Evolutionary conservation across 1,140 invertebrate genomes (phyloP).

Genomic region (Venturia canescens): DNA sequence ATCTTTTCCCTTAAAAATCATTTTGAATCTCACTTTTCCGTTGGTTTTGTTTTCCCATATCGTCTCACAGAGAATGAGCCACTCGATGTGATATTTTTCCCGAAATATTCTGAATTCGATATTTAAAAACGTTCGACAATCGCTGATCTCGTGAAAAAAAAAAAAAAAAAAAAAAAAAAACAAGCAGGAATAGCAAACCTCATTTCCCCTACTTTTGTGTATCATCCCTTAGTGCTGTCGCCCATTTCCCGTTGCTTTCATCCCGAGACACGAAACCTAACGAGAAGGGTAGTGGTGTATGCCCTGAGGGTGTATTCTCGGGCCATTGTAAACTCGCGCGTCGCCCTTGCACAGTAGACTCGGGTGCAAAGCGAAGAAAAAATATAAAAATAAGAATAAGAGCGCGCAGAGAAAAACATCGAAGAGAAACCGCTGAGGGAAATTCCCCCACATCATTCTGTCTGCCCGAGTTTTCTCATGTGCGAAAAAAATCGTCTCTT

Average conservation of each 20-base stretch:
- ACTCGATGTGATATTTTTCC: too few species aligned
- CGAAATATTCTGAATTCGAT: too few species aligned
- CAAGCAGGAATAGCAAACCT: neutral
- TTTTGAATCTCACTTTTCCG: too few species aligned
- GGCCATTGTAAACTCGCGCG: neutral
- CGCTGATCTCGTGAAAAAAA: too few species aligned
- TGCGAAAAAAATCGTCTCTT: neutral
- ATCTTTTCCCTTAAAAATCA: too few species aligned
- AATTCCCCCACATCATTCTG: neutral
- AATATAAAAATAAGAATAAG: neutral
- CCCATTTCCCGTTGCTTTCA: neutral
- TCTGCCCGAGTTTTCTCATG: neutral
- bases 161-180: too few species aligned
- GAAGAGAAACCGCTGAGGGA: neutral
- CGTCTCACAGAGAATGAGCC: too few species aligned
- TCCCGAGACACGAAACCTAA: conserved; percentile 10
- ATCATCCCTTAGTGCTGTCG: neutral
- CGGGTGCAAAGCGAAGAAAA: neutral
- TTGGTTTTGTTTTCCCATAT: too few species aligned
- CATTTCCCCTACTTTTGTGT: neutral
- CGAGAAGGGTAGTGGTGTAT: neutral
- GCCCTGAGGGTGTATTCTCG: conserved; percentile 5
- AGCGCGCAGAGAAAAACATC: neutral
- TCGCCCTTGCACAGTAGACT: neutral
- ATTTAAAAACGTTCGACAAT: neutral